Conservation (phyloP, 2,113 vertebrate species). For the Hippocampus guttulatus region DNA sequence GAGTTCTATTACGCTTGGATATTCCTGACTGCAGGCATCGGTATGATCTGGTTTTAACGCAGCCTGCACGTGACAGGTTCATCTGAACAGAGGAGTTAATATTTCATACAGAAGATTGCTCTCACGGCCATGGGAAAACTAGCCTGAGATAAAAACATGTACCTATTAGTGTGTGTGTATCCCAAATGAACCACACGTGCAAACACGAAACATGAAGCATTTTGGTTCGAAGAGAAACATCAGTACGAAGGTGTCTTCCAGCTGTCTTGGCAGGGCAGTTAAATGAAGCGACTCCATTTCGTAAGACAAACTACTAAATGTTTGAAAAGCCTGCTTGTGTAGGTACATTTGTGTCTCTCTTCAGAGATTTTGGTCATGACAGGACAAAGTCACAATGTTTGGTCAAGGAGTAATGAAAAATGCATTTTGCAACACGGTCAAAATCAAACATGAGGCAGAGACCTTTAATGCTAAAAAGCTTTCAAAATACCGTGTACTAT, state of each 20-base stretch:
- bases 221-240: not conserved
- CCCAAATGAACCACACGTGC: conserved; percentile 19
- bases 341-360: not conserved
- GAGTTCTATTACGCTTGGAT: not conserved
- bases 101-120: conserved; percentile 57
- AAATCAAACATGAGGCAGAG: conserved; percentile 4
- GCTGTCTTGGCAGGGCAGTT: not conserved
- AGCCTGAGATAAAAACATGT: conserved; percentile 29
- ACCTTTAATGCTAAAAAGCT: not conserved
- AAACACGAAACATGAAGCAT: conserved; percentile 18
- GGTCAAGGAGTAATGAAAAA: conserved; percentile 26
- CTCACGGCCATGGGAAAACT: conserved; percentile 10
- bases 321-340: conserved; percentile 22
- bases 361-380: not conserved
- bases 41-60: conserved; percentile 4
- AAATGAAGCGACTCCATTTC: not conserved
- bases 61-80: conserved; percentile 28
- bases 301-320: conserved; percentile 17
- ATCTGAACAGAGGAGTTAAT: conserved; percentile 47
- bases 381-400: conserved; percentile 1
- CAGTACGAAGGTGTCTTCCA: conserved; percentile 7
- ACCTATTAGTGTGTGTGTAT: conserved; percentile 34
- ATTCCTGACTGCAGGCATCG: not conserved
- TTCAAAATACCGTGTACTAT: conserved; percentile 2
- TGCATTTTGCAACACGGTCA: conserved; percentile 20